A percentile compares a stretch with the other conserved stretches of the same genome.
Evolutionary conservation across 1,140 invertebrate genomes (phyloP).

Genomic region (Dysdera silvatica): DNA sequence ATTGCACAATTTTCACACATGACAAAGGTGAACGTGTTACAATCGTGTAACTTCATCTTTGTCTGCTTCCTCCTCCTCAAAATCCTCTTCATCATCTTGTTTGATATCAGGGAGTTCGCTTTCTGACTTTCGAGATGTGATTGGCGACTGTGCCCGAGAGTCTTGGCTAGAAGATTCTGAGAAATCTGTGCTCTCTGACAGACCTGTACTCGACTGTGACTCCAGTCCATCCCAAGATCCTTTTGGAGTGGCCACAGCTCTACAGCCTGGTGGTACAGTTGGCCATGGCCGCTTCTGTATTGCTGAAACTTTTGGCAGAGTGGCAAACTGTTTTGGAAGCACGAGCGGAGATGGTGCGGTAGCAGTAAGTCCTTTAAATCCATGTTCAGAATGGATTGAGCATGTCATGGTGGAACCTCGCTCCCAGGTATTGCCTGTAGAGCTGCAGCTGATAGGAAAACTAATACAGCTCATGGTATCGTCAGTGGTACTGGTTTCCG

Average conservation of each 20-base stretch:
- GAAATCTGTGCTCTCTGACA: conserved; percentile 28
- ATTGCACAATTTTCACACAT: no score
- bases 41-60: conserved; percentile 25
- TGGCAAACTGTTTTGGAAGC: conserved; percentile 28
- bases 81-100: conserved; percentile 25
- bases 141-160: conserved; percentile 14
- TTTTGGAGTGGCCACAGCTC: conserved; percentile 10
- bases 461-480: conserved; percentile 14
- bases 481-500: neutral
- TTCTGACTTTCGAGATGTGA: conserved; percentile 3
- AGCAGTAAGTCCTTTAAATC: conserved; percentile 15
- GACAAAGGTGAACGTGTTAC: neutral
- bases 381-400: neutral
- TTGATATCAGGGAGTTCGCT: conserved; percentile 13
- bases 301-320: conserved; percentile 23
- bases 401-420: conserved; percentile 1
- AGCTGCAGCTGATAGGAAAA: conserved; percentile 2
- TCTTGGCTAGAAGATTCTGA: conserved; percentile 27
- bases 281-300: conserved; percentile 7
- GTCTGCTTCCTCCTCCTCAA: conserved; percentile 24
- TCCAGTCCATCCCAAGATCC: conserved; percentile 29
- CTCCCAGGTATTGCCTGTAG: conserved; percentile 14
- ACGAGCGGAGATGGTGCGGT: conserved; percentile 16
- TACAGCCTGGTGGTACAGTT: neutral
- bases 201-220: conserved; percentile 24